Evolutionary conservation across 1,140 invertebrate species (phyloP).

Genomic region (Cydia amplana): DNA sequence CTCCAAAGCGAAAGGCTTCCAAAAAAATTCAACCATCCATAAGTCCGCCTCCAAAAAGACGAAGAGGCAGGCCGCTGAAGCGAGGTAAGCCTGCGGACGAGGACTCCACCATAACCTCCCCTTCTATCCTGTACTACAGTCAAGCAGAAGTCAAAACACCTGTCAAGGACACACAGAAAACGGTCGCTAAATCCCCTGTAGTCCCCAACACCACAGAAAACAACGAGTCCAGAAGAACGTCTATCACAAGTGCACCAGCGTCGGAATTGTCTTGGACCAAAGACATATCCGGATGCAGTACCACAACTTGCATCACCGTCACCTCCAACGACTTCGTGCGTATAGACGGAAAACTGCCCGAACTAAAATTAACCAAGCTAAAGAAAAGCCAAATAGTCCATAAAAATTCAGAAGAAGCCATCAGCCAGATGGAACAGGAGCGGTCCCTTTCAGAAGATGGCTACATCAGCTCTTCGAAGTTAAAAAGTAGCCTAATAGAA

Average conservation of each 20-base stretch:
- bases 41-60: not conserved
- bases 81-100: not conserved
- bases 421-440: too few relatives aligned
- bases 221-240: constrained; percentile 40
- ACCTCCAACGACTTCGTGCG: constrained; percentile 52
- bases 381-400: constrained; percentile 24
- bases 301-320: constrained; percentile 53
- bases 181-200: not conserved
- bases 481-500: not conserved
- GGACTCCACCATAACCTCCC: not conserved
- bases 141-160: not conserved
- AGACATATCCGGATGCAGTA: constrained; percentile 61
- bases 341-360: constrained; percentile 59
- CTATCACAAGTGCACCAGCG: constrained; percentile 34
- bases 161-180: constrained; percentile 1
- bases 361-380: constrained; percentile 37
- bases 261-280: constrained; percentile 58
- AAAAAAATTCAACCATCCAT: not conserved
- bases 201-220: not conserved
- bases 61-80: not conserved
- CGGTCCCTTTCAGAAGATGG: too few relatives aligned
- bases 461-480: too few relatives aligned
- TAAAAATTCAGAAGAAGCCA: not conserved
- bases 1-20: not conserved
- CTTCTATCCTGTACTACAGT: not conserved